These are phyloP conservation scores for Heloderma charlesbogerti DNA, from an alignment of 2,113 vertebrate species.

Conservation along the genomic window DNA sequence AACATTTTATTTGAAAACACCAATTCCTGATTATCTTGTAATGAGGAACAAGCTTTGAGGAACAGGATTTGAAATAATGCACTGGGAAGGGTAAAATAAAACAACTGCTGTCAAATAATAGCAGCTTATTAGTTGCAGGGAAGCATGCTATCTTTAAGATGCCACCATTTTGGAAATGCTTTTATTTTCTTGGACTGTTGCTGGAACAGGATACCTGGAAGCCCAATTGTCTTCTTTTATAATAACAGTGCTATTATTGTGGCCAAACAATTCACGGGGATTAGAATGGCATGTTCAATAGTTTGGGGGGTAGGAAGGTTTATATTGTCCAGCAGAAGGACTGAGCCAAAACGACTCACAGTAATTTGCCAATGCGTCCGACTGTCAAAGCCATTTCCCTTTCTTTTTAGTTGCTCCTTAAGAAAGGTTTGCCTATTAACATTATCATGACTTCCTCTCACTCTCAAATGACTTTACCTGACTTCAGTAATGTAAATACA, in stretches of 20 bases:
- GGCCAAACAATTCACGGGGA: background rate
- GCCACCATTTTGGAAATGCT: background rate
- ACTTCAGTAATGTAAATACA: background rate
- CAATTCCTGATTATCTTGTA: background rate
- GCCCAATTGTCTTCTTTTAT: background rate
- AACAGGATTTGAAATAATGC: background rate
- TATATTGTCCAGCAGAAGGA: background rate
- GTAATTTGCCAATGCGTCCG: background rate
- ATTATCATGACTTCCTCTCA: background rate
- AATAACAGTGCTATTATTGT: background rate
- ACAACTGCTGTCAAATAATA: background rate
- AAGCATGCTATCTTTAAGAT: background rate
- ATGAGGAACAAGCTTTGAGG: background rate
- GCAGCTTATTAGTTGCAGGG: background rate
- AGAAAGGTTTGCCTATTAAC: background rate
- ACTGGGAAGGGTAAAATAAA: background rate
- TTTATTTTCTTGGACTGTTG: background rate
- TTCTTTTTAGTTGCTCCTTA: background rate
- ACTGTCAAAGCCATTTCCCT: background rate
- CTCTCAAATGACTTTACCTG: background rate
- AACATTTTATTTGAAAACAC: background rate
- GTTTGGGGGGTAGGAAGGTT: background rate
- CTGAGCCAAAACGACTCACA: background rate
- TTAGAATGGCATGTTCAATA: background rate
- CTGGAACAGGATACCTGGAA: background rate